Percentiles rank a stretch among this genome's conserved stretches.
phyloP scores from a whole-genome alignment of 1,140 invertebrate genomes.

The Brachionus asplanchnoidis region DNA sequence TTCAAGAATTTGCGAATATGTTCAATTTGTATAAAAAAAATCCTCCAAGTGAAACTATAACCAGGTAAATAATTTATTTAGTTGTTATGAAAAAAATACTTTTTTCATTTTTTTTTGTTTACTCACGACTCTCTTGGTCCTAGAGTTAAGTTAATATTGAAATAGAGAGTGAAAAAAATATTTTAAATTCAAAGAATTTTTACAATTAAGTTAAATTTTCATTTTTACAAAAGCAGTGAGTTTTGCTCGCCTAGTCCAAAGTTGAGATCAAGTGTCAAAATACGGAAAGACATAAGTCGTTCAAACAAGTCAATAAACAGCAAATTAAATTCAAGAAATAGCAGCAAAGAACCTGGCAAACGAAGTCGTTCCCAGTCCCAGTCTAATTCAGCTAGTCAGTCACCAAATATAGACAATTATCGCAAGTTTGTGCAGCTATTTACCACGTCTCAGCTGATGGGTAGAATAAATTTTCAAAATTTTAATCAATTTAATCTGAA shows the following conservation, averaged over 20 bases:
- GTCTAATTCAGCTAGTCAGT: constrained; percentile 6
- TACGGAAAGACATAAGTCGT: not conserved
- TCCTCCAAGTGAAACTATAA: not conserved
- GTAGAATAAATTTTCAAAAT: not conserved
- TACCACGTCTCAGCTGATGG: constrained; percentile 40
- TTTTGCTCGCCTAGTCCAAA: not conserved
- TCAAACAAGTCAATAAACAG: constrained; percentile 22
- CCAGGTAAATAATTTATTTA: constrained; percentile 29
- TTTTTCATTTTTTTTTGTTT: not conserved
- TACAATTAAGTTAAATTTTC: not conserved
- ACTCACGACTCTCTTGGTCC: not conserved
- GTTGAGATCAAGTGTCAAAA: not conserved
- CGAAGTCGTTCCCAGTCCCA: constrained; percentile 18
- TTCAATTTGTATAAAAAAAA: constrained; percentile 40
- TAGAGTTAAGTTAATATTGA: not conserved
- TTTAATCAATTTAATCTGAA: not conserved
- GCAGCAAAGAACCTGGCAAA: not conserved
- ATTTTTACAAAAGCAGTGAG: not conserved
- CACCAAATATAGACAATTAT: constrained; percentile 23
- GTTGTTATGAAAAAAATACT: too few relatives aligned
- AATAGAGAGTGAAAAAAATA: not conserved
- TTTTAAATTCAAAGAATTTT: not conserved
- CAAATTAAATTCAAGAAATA: not conserved
- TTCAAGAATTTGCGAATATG: constrained; percentile 34
- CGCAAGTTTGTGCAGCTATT: constrained; percentile 34